phyloP scores from a whole-genome alignment of 2,113 vertebrate species.

The Varanus komodoensis region DNA sequence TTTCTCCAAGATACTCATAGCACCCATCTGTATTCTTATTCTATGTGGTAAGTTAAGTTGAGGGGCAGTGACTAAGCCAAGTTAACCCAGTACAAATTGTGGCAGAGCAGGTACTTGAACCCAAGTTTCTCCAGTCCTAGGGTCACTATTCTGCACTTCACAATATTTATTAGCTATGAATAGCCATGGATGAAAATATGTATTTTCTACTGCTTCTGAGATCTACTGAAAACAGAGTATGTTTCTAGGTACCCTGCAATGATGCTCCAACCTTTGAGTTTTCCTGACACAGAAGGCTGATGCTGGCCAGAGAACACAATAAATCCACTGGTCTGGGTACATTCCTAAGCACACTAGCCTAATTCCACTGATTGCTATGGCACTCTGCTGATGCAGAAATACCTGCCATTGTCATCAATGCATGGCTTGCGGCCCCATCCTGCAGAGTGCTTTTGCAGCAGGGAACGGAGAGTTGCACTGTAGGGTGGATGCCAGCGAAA shows the following conservation, averaged over 20 bases:
- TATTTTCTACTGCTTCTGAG: background rate
- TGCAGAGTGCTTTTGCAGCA: background rate
- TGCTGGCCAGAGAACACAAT: background rate
- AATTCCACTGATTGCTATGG: background rate
- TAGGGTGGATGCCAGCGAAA: too few relatives aligned
- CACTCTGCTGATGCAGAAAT: background rate
- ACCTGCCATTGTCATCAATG: background rate
- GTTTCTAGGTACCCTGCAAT: background rate
- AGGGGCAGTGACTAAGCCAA: too few relatives aligned
- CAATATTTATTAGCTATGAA: background rate
- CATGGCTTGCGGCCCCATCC: background rate
- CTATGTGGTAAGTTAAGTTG: too few relatives aligned
- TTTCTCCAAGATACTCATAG: too few relatives aligned
- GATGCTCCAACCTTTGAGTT: background rate
- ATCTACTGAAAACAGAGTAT: background rate
- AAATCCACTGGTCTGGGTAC: background rate
- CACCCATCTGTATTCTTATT: too few relatives aligned
- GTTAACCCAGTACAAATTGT: too few relatives aligned
- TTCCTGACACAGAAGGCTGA: background rate
- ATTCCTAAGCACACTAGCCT: background rate
- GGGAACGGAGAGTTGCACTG: too few relatives aligned
- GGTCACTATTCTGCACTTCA: too few relatives aligned
- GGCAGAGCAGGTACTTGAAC: too few relatives aligned
- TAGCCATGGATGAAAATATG: background rate
- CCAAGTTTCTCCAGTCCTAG: too few relatives aligned